Conservation (phyloP, 2,113 vertebrate species). For the Aphyosemion australe region DNA sequence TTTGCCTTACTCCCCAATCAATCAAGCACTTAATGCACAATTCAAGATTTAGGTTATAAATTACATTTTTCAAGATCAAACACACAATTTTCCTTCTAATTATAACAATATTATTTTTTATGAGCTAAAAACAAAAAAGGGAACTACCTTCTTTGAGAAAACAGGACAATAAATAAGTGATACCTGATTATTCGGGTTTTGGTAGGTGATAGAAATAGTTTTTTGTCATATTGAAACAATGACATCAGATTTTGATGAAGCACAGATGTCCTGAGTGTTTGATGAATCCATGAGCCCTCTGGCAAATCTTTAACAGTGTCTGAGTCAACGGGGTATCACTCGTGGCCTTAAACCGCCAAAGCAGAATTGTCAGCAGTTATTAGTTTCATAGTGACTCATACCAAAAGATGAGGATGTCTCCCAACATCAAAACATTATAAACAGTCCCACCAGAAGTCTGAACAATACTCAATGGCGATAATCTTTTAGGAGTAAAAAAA, state of each 20-base stretch:
- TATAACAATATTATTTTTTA: neutral
- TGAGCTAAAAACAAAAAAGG: neutral
- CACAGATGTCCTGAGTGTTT: neutral
- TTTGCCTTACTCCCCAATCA: neutral
- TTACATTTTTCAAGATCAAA: too few species aligned
- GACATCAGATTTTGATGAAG: neutral
- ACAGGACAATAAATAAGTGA: neutral
- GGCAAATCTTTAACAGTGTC: neutral
- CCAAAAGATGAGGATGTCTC: neutral
- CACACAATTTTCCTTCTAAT: neutral
- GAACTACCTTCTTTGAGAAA: neutral
- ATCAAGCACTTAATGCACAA: neutral
- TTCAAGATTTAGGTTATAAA: too few species aligned
- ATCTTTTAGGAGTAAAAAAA: too few species aligned
- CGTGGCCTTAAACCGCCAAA: neutral
- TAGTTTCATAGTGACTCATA: slow-evolving; percentile 38
- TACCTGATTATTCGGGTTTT: neutral
- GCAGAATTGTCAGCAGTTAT: neutral
- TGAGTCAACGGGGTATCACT: neutral
- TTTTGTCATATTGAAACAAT: neutral
- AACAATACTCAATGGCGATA: too few species aligned
- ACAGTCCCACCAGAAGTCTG: neutral
- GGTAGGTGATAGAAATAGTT: neutral
- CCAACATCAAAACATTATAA: neutral
- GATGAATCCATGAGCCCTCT: neutral